Conservation (phyloP, 2,888 invertebrate genomes). For the Exocentrus adspersus region DNA sequence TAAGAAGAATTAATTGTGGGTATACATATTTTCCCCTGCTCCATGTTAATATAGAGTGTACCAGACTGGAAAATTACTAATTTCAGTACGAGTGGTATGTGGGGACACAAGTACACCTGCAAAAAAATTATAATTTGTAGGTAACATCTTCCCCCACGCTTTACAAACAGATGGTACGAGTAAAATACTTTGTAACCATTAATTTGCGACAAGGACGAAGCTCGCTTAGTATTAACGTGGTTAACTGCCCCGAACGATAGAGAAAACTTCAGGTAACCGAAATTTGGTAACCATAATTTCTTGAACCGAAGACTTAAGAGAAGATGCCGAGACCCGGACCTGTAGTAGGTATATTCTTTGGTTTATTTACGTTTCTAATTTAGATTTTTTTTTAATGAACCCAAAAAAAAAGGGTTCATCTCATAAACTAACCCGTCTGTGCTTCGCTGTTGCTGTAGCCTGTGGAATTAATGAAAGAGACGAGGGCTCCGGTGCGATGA, state of each 20-base stretch:
- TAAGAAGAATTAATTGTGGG: too few species aligned
- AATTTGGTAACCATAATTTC: too few species aligned
- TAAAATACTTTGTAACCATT: background rate
- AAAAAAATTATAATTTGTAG: background rate
- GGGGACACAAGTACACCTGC: background rate
- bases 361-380: background rate
- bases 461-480: background rate
- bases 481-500: background rate
- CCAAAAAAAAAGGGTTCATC: background rate
- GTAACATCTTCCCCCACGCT: background rate
- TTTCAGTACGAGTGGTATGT: background rate
- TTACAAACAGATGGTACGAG: background rate
- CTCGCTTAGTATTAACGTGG: background rate
- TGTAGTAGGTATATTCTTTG: background rate
- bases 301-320: too few species aligned
- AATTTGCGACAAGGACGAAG: background rate
- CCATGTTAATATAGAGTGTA: background rate
- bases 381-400: background rate
- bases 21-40: background rate
- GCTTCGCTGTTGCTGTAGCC: background rate
- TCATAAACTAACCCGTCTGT: background rate
- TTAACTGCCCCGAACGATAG: background rate
- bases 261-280: too few species aligned
- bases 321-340: too few species aligned
- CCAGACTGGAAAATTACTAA: background rate